Evolutionary conservation across 2,113 vertebrate species (phyloP).

Genomic region (Vidua chalybeata): DNA sequence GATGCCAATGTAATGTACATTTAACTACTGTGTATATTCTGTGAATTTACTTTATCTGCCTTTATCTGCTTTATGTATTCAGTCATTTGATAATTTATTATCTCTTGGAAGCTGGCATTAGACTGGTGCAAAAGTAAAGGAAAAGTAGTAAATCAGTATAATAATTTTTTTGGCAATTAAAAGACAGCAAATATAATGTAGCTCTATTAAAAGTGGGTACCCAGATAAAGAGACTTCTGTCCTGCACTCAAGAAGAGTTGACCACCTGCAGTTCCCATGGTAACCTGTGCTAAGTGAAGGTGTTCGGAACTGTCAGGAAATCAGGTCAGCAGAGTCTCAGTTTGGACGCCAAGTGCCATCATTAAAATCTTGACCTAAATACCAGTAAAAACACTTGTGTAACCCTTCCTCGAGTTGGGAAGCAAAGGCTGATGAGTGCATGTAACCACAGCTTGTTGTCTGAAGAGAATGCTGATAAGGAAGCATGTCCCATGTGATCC

Average conservation of each 20-base stretch:
- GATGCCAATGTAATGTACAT: background rate
- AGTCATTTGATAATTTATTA: background rate
- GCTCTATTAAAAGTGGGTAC: background rate
- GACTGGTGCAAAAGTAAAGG: background rate
- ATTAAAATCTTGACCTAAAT: slow-evolving; percentile 27
- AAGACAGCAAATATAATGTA: background rate
- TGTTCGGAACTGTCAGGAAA: background rate
- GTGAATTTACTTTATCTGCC: background rate
- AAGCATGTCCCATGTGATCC: background rate
- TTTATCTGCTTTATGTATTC: background rate
- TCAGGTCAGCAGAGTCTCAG: background rate
- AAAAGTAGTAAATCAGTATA: background rate
- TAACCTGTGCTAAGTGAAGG: background rate
- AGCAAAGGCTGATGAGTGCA: background rate
- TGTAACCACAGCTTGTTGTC: background rate
- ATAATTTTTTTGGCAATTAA: background rate
- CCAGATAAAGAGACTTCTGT: background rate
- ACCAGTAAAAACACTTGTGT: background rate
- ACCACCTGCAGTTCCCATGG: background rate
- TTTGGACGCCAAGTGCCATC: background rate
- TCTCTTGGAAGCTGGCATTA: background rate
- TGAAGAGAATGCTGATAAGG: background rate
- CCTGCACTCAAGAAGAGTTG: background rate
- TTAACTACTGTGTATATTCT: background rate
- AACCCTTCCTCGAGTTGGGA: background rate